Base-by-base conservation (phyloP, 2,113 vertebrate genomes). In the Apodemus speciosus region DNA sequence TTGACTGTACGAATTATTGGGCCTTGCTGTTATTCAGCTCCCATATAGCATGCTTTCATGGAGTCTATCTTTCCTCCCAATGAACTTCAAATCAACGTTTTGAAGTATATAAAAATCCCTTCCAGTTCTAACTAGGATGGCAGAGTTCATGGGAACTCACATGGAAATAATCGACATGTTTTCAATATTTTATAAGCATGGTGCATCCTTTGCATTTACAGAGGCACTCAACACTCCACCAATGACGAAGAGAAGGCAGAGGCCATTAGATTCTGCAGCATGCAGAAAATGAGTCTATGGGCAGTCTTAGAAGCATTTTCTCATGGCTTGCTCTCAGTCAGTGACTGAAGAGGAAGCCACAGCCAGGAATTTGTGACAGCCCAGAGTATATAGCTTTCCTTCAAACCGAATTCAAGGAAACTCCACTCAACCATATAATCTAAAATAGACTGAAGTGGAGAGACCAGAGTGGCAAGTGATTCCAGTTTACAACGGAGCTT, bases 81-180 rank as follows among this genome's bases (percentile, higher is more conserved):
- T 69, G 66, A 71, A 90, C 35, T 77, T 68, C 40, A 92, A 91
- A 84, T 64, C 62, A 64, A 46, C 62, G 79, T 83, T 38, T 81
- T 53, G 35, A 92, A 2, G 13, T 4, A 53, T 64, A 87, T 49
- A 90, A 91, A 91, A 91, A 84, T 75, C 4, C 4, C 30, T 64
- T 95, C 62, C 40, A 27, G 72, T 75, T 85, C 79, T 75, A 30
- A 79, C 7, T 51, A 58, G 23, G 56, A 84, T 56, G 72, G 5
- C 69, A 51, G 27, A 76, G 21, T 91, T 83, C 85, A 86, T 35
- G 77, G 32, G 83, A 60, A 43, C 89, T 95, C 68, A 91, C 72
- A 68, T 75, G n/a, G 30, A 40, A 56, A 69, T 2, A 86, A 86
- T 0, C 21, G 6, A 89, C 0, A 18, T 60, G 20, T 77, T 89